Conservation (phyloP, 1,140 invertebrate species). For the Zaprionus camerounensis region DNA sequence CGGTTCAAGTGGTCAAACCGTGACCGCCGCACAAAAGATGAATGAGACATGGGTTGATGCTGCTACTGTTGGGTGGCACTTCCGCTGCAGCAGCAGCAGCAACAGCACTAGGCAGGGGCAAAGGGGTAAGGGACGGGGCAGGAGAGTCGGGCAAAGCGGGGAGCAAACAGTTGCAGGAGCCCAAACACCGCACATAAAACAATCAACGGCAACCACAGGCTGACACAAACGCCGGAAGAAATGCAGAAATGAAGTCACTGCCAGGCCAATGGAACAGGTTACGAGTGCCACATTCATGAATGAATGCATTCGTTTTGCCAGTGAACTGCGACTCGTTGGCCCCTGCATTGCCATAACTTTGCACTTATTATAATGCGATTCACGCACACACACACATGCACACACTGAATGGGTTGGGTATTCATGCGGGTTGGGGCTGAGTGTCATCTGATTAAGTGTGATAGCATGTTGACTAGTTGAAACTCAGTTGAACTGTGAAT, state of each 20-base stretch:
- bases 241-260: constrained; percentile 72
- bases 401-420: neutral
- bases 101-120: neutral
- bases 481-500: neutral
- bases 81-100: constrained; percentile 1
- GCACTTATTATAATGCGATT: constrained; percentile 1
- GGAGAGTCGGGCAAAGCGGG: neutral
- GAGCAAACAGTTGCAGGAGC: constrained; percentile 11
- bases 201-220: constrained; percentile 71
- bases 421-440: neutral
- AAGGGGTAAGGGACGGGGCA: neutral
- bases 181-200: constrained; percentile 77
- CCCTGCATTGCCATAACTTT: constrained; percentile 1
- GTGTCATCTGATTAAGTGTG: constrained; percentile 2
- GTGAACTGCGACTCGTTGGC: neutral
- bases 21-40: constrained; percentile 71
- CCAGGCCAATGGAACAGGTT: constrained; percentile 40
- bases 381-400: neutral
- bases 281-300: constrained; percentile 47
- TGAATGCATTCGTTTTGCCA: constrained; percentile 49
- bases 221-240: constrained; percentile 70
- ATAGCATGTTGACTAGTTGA: neutral
- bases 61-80: constrained; percentile 51
- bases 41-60: constrained; percentile 71
- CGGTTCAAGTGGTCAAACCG: constrained; percentile 74